Evolutionary conservation across 2,888 invertebrate genomes (phyloP), one percentile per base, ranked within the genome.

Genomic region (Dermolepida albohirtum): DNA sequence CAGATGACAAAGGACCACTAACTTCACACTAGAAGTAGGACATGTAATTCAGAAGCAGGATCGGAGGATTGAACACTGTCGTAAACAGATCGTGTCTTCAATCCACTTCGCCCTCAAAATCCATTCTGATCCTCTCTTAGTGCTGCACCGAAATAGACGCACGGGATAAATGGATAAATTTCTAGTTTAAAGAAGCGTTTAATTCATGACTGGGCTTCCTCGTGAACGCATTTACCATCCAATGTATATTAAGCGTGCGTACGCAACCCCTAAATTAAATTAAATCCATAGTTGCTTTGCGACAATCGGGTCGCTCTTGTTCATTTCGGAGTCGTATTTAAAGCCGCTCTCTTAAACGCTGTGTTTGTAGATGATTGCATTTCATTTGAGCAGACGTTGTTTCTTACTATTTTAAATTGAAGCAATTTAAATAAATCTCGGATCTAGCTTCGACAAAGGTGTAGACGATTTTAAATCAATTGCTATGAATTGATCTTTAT

Each of bases 21-120:
- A 74, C 72, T 75, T 73, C 73, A 72, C 74, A 74, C 74, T 71
- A 57, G 55, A 77, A 76, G 74, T 75, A 75, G 77, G 74, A 78
- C 77, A 73, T 78, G 78, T 78, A 79, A 80, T 79, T 79, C 78
- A 77, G 74, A 75, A 77, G 78, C 74, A 76, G 77, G 76, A 78
- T 78, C 77, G 76, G 74, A 77, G 78, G 79, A 80, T 80, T 80
- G 79, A 81, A 80, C 79, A 76, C 78, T 80, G 81, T 81, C 81
- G 81, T 80, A 80, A 81, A 81, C 81, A 81, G 80, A 81, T 81
- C 80, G 79, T 79, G 78, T 76, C 77, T 78, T 74, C 78, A 76
- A 78, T 78, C 77, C 78, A 77, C 76, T 77, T 76, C 75, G 72
- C 71, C 73, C 70, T 70, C 71, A 73, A 78, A 78, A 78, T 78